Conservation (phyloP, 2,888 invertebrate species). For the Sarcophaga carnaria region DNA sequence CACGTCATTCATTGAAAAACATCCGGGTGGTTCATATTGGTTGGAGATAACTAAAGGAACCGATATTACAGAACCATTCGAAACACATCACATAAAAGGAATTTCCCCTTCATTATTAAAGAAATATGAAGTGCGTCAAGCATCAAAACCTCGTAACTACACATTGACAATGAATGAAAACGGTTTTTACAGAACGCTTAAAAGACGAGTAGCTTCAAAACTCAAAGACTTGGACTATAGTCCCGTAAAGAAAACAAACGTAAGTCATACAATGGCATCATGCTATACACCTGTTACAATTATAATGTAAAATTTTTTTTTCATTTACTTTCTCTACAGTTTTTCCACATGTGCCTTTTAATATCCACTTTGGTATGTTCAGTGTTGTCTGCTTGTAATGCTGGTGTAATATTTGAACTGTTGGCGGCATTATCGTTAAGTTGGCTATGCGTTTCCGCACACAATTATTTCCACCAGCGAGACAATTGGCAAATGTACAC, state of each 20-base stretch:
- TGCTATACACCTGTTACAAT: too few species aligned
- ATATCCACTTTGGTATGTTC: slow-evolving; percentile 76
- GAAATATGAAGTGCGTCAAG: slow-evolving; percentile 86
- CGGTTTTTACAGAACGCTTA: slow-evolving; percentile 89
- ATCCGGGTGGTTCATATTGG: slow-evolving; percentile 94
- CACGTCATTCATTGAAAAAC: slow-evolving; percentile 87
- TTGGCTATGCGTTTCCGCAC: slow-evolving; percentile 85
- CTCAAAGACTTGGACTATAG: slow-evolving; percentile 83
- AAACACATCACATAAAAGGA: slow-evolving; percentile 84
- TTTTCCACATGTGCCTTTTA: slow-evolving; percentile 76
- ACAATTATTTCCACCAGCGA: slow-evolving; percentile 89
- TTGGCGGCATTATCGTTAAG: slow-evolving; percentile 84
- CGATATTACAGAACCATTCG: slow-evolving; percentile 91
- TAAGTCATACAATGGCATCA: slow-evolving; percentile 35
- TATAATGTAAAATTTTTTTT: neutral
- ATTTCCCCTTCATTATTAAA: slow-evolving; percentile 84
- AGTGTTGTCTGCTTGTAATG: slow-evolving; percentile 75
- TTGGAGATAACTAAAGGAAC: slow-evolving; percentile 87
- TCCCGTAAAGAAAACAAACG: slow-evolving; percentile 58
- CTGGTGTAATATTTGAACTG: slow-evolving; percentile 73
- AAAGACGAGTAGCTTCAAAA: slow-evolving; percentile 83
- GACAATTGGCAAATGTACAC: slow-evolving; percentile 90
- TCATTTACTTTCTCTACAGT: slow-evolving; percentile 63
- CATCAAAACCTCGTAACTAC: slow-evolving; percentile 85
- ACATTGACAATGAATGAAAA: slow-evolving; percentile 88